These are phyloP conservation scores for Steatornis caripensis DNA, from an alignment of 2,113 vertebrate species.

Conservation along the genomic window DNA sequence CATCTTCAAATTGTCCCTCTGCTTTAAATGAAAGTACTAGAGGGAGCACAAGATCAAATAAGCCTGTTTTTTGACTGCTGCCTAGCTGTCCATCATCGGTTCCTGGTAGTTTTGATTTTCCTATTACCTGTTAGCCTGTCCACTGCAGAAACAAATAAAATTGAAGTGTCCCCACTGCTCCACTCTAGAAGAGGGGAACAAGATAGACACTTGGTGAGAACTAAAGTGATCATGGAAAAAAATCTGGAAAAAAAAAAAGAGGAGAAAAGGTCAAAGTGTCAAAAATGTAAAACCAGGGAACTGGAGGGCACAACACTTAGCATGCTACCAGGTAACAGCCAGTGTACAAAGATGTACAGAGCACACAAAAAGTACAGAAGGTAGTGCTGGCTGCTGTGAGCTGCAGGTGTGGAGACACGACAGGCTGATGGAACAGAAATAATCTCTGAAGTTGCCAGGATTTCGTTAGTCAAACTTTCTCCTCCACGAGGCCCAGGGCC, in stretches of 20 bases:
- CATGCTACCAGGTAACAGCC: not conserved
- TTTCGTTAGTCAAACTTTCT: not conserved
- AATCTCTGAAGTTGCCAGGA: not conserved
- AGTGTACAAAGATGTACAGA: not conserved
- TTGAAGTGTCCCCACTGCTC: not conserved
- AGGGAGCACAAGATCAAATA: no score
- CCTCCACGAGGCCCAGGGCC: not conserved
- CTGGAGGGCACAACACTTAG: not conserved
- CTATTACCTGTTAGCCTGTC: not conserved
- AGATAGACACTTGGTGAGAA: not conserved
- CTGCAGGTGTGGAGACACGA: not conserved
- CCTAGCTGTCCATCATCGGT: not conserved
- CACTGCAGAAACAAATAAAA: not conserved
- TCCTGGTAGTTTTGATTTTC: not conserved
- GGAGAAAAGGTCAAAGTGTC: not conserved
- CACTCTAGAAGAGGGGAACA: not conserved
- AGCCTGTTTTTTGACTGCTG: not conserved
- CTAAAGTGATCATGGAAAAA: not conserved
- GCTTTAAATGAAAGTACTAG: no score
- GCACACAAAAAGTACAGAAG: not conserved
- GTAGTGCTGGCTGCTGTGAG: not conserved
- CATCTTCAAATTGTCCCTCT: no score
- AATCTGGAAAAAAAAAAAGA: not conserved
- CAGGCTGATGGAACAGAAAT: not conserved
- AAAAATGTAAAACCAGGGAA: not conserved